A percentile compares a stretch with the other conserved stretches of the same genome.
Evolutionary conservation across 92 coral and sea anemone genomes (phyloP).

Genomic region (Porites evermanni): DNA sequence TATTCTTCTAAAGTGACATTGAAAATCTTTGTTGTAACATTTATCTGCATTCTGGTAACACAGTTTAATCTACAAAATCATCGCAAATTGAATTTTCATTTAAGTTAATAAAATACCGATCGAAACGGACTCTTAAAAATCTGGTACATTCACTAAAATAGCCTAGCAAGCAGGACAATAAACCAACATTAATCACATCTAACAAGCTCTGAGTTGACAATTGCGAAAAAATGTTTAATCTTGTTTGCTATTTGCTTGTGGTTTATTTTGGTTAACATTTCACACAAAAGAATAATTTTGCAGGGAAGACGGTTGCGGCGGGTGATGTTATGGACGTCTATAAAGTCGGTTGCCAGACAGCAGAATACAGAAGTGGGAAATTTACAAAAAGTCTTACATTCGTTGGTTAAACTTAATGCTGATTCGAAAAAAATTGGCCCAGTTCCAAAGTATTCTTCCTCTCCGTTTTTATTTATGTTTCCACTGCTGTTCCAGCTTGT

Average conservation of each 20-base stretch:
- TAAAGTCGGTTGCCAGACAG: not conserved
- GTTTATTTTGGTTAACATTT: not conserved
- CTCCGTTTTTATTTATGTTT: no score
- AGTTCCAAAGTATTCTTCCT: not conserved
- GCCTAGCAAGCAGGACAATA: not conserved
- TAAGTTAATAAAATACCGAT: not conserved
- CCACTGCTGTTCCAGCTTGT: not conserved
- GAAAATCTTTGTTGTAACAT: slow-evolving; percentile 11
- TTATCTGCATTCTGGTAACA: not conserved
- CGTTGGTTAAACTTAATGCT: no score
- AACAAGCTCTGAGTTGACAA: slow-evolving; percentile 13
- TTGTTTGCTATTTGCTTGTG: slow-evolving; percentile 8
- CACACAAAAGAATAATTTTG: not conserved
- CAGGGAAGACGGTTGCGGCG: not conserved
- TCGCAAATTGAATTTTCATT: not conserved
- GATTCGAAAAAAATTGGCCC: not conserved
- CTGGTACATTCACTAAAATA: not conserved
- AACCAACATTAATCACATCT: slow-evolving; percentile 20
- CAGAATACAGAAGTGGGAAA: not conserved
- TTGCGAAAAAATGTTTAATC: slow-evolving; percentile 9
- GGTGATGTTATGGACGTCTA: not conserved
- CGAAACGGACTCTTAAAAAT: not conserved
- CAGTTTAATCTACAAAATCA: not conserved
- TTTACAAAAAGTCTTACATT: no score
- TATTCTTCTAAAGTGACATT: not conserved